Base-by-base conservation (phyloP, 2,113 vertebrate species). In the Atrichornis clamosus region DNA sequence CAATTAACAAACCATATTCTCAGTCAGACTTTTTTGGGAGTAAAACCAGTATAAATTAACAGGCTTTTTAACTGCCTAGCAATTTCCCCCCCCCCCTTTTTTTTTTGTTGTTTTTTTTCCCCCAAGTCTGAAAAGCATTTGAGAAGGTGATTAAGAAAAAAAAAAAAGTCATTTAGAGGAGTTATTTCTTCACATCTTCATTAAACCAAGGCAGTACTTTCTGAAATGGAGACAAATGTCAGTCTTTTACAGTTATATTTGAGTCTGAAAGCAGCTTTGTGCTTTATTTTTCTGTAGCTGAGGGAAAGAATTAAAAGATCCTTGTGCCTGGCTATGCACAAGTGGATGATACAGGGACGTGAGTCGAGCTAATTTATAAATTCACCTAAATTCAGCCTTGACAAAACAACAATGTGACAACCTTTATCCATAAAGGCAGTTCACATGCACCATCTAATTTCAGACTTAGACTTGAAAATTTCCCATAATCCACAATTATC, bases 1-100 rank as follows among this genome's bases (percentile, higher is more conserved):
- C 64, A 93, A 93, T 92, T 93, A 95, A 50, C 62, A 93, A 94
- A 82, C 30, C 17, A 4, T 75, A 42, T 79, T 83, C 68, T 69
- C 47, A 76, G 68, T 17, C 83, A 91, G 75, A 41, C 1, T 0
- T 39, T 86, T 76, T 82, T 2, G 49, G 41, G 91, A 69, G 63
- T 42, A 79, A 76, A 62, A 83, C 23, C 17, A 53, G 56, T 32
- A 55, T 74, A 83, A 95, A 94, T 85, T 83, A 89, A 53, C 49
- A 87, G 67, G 62, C 5, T 91, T n/a, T n/a, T n/a, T n/a, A n/a
- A n/a, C n/a, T n/a, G n/a, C n/a, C n/a, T n/a, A n/a, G n/a, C n/a
- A n/a, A n/a, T n/a, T n/a, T n/a, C n/a, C n/a, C n/a, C n/a, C n/a
- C n/a, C n/a, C n/a, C n/a, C 63, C 55, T 47, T 87, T 44, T 73